Base-by-base conservation (phyloP, 2,113 vertebrate genomes). In the Phainopepla nitens region DNA sequence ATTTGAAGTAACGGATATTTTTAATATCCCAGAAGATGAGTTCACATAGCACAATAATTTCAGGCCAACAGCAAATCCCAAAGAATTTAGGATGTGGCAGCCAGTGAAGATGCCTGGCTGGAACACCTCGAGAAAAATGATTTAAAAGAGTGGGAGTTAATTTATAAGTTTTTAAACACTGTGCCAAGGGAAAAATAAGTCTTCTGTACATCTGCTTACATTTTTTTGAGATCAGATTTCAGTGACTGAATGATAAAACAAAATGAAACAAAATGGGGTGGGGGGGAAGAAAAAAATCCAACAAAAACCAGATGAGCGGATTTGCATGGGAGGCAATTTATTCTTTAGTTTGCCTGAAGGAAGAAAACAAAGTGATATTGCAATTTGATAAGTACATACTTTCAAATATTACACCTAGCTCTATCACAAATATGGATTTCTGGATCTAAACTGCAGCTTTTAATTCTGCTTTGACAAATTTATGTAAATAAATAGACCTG, bases 391-490 rank as follows among this genome's bases (percentile, higher is more conserved):
- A 70, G 53, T 44, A 70, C 56, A 14, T 83, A 61, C 85, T 93
- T 93, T 93, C 75, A 84, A 50, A 54, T 51, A 79, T 50, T 72
- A 61, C 77, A 93, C 78, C 69, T 76, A 73, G 24, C 66, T 90
- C 64, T 61, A 72, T 85, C 66, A 53, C 64, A 83, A 79, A 82
- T 60, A 82, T 1, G 25, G 80, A 56, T 66, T 84, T 88, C 58
- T 76, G 61, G 42, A 91, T 93, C 66, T 78, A 71, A 91, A 84
- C 73, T 76, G 49, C 57, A 51, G 82, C 87, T 95, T 94, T 95
- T 96, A 94, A 95, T 95, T 89, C 65, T 70, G 15, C 71, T 86
- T 94, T 92, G 93, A 95, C 66, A 94, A 97, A 96, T 96, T 64
- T 88, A 78, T 80, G 92, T 90, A 96, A 97, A 95, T 89, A 93